These are phyloP conservation scores for Ceratosolen fusciceps DNA, from an alignment of 1,140 invertebrate species.

Conservation along the genomic window DNA sequence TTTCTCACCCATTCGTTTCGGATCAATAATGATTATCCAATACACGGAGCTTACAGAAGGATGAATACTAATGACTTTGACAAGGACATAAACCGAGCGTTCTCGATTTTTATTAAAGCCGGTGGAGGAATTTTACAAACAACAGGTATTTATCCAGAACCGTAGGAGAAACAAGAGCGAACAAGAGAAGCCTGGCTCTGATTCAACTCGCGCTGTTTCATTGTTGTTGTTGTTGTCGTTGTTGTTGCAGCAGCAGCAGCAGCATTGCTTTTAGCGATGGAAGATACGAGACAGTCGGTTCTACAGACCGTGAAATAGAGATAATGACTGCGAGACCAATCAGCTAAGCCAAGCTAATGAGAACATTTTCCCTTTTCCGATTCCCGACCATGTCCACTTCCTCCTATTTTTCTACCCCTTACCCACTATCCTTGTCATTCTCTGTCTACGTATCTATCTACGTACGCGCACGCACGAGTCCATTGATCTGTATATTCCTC, in stretches of 20 bases:
- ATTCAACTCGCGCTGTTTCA: background rate
- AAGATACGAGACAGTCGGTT: constrained; percentile 43
- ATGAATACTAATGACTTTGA: too few species aligned
- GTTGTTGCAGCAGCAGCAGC: too few species aligned
- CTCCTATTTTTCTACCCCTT: background rate
- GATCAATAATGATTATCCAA: too few species aligned
- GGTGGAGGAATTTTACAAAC: background rate
- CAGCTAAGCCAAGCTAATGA: constrained; percentile 61
- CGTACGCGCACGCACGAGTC: too few species aligned
- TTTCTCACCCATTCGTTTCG: too few species aligned
- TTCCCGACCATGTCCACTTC: background rate
- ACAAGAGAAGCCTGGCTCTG: background rate
- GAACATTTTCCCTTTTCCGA: background rate
- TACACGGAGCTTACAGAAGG: too few species aligned
- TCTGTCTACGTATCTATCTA: too few species aligned
- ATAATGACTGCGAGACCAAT: constrained; percentile 69
- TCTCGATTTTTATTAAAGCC: too few species aligned
- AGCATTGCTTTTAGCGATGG: background rate
- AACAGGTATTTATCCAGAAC: background rate
- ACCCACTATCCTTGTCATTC: background rate
- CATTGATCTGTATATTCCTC: too few species aligned
- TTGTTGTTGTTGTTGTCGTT: too few species aligned
- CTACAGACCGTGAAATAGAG: constrained; percentile 66
- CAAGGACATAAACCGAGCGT: too few species aligned
- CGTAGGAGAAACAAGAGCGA: background rate